These are phyloP conservation scores for Dendrocincla tyrannina DNA, from an alignment of 2,797 vertebrate genomes.

Conservation along the genomic window DNA sequence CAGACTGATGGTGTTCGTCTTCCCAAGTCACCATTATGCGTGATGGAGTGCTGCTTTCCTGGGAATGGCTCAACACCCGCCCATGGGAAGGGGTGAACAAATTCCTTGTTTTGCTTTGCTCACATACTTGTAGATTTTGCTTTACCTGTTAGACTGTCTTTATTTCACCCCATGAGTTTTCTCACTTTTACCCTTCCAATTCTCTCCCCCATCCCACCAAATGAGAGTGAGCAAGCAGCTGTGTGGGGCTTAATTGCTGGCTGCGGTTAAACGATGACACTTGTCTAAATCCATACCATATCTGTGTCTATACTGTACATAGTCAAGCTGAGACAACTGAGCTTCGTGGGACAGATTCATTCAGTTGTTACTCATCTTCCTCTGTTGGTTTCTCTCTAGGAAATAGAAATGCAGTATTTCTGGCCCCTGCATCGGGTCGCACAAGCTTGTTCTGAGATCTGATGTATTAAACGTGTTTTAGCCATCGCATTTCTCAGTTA, in stretches of 20 bases:
- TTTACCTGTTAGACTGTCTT: neutral
- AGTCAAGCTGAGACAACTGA: neutral
- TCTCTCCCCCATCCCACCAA: neutral
- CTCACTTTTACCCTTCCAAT: neutral
- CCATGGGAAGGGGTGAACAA: neutral
- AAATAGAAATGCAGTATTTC: neutral
- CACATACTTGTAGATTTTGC: neutral
- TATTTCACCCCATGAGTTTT: neutral
- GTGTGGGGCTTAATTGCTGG: neutral
- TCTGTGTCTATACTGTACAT: neutral
- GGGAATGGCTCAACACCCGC: neutral
- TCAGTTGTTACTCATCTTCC: neutral
- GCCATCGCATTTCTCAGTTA: neutral
- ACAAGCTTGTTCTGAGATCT: neutral
- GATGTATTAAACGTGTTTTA: neutral
- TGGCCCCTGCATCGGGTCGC: neutral
- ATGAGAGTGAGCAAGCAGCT: neutral
- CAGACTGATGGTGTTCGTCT: neutral
- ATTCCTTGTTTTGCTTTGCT: neutral
- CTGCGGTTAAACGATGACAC: neutral
- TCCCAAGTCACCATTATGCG: fast-evolving
- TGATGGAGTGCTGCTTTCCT: neutral
- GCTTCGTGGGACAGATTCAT: neutral
- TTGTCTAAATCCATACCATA: neutral
- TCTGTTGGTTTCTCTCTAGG: neutral